Evolutionary conservation across 2,797 vertebrate species (phyloP).

Genomic region (Urosaurus nigricauda): DNA sequence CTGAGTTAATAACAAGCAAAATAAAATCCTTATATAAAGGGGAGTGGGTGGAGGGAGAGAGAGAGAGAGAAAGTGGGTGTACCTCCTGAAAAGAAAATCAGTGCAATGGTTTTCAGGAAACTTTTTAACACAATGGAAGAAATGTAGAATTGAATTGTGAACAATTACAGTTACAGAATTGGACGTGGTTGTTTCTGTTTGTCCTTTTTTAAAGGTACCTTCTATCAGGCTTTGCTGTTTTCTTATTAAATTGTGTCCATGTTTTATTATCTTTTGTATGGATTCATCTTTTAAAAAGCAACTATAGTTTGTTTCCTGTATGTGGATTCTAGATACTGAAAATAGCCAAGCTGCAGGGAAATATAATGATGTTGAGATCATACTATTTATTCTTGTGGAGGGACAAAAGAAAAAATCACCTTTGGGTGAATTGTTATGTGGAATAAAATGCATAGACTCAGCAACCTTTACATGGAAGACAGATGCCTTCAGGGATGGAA

Average conservation of each 20-base stretch:
- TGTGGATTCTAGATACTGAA: slow-evolving; percentile 12
- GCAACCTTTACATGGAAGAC: neutral
- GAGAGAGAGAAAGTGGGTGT: neutral
- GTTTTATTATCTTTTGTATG: slow-evolving; percentile 16
- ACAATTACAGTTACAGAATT: slow-evolving; percentile 1
- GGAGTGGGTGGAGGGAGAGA: too few species aligned
- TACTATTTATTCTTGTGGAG: slow-evolving; percentile 10
- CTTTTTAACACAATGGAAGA: neutral
- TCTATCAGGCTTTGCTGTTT: neutral
- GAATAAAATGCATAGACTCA: neutral
- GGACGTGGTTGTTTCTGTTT: neutral
- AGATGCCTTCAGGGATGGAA: neutral
- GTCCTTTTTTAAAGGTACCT: slow-evolving; percentile 19
- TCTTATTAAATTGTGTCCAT: neutral
- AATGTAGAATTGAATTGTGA: slow-evolving; percentile 13
- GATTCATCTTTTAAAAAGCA: slow-evolving; percentile 27
- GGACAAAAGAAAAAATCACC: neutral
- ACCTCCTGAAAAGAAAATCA: slow-evolving; percentile 3
- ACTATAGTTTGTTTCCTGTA: slow-evolving; percentile 1
- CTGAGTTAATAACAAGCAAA: slow-evolving; percentile 64
- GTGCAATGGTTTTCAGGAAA: slow-evolving; percentile 6
- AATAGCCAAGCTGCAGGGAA: slow-evolving; percentile 27
- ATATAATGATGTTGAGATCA: neutral
- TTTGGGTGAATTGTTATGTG: neutral
- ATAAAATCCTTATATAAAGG: slow-evolving; percentile 11